These are phyloP conservation scores for Cyanocitta stelleri DNA, from an alignment of 2,113 vertebrate species.

Conservation along the genomic window DNA sequence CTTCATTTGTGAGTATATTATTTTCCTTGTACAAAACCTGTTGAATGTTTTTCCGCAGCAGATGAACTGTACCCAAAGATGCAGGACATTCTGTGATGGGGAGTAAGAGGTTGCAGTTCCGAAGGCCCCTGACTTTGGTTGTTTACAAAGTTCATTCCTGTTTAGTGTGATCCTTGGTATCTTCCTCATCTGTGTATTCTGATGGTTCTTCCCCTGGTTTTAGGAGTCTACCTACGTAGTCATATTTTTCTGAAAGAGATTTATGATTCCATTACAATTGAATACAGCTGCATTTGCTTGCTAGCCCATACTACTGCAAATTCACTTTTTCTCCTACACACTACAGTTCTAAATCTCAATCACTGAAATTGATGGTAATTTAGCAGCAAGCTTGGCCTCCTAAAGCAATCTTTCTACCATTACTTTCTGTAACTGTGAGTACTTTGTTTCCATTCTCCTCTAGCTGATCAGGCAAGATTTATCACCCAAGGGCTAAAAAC, in stretches of 20 bases:
- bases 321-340: neutral
- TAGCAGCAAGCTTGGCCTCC: neutral
- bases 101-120: conserved; percentile 79
- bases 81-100: conserved; percentile 69
- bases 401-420: neutral
- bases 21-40: conserved; percentile 75
- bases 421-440: neutral
- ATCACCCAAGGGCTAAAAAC: neutral
- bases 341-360: neutral
- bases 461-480: neutral
- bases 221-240: conserved; percentile 96
- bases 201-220: conserved; percentile 98
- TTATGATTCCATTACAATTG: conserved; percentile 20
- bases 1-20: conserved; percentile 66
- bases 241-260: conserved; percentile 91
- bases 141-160: conserved; percentile 89
- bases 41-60: conserved; percentile 71
- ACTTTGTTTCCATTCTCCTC: neutral
- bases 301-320: neutral
- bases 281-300: neutral
- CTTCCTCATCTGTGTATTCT: conserved; percentile 98
- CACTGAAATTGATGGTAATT: neutral
- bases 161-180: conserved; percentile 97
- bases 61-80: conserved; percentile 73
- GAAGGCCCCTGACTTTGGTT: conserved; percentile 92